Base-by-base conservation (phyloP, 2,113 vertebrate species). In the Elgaria multicarinata region DNA sequence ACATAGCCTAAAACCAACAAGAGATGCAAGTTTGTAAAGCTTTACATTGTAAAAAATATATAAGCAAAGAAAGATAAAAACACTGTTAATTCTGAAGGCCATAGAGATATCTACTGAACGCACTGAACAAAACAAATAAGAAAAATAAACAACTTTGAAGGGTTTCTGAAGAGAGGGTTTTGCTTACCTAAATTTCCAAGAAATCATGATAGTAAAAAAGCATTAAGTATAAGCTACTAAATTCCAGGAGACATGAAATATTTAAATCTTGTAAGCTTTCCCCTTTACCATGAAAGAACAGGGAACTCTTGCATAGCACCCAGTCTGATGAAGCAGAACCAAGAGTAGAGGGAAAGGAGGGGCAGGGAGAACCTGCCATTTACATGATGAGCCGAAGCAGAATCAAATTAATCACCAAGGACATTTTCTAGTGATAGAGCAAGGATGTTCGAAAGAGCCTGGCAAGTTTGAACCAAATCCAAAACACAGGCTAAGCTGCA, bases 381-480 rank as follows among this genome's bases (percentile, higher is more conserved):
- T 93, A 86, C 18, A 66, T 36, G 76, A 82, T 9, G 67, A 92
- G 91, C 91, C 83, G 94, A 36, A 94, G 86, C 85, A 91, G 78
- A 95, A 91, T 89, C 92, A 92, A 95, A 96, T 95, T 96, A 96
- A 95, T 93, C 95, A 95, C 90, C 92, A 93, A 92, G 95, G 96
- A 97, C 95, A 95, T 95, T 80, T 94, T 85, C 42, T 88, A 94
- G 94, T 83, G 85, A 91, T 89, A 78, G 85, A 91, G 87, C 76
- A 93, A 94, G 88, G 87, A 90, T 91, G 90, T 77, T 77, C 33
- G 55, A 90, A 92, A 26, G 86, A 95, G 92, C 95, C 95, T 86
- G 94, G 94, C 74, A 95, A 97, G 97, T 97, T 98, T 98, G 97
- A 98, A 98, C 97, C 88, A 97, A 97, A 97, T 99, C 98, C 98